A percentile compares a stretch with the other conserved stretches of the same genome.
Conservation (phyloP, 1,140 invertebrate species). For the Heliconius hermathena region DNA sequence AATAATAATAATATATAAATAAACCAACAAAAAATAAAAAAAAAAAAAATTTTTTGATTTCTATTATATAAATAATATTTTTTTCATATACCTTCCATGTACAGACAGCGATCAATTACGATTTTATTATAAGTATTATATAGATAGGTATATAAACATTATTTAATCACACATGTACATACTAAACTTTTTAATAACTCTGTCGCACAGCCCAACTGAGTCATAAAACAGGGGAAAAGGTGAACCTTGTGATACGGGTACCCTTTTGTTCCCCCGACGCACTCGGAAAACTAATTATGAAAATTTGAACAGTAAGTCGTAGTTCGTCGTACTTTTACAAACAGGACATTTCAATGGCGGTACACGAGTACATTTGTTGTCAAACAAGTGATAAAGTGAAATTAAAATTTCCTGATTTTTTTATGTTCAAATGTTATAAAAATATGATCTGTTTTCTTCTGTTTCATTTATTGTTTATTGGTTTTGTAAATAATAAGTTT, state of each 20-base stretch:
- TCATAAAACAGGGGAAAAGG: conserved; percentile 37
- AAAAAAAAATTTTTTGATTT: too few species aligned
- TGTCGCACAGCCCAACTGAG: conserved; percentile 31
- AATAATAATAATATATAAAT: too few species aligned
- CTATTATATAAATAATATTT: too few species aligned
- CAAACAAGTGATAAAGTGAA: not conserved
- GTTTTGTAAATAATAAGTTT: too few species aligned
- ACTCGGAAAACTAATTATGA: conserved; percentile 42
- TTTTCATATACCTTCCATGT: too few species aligned
- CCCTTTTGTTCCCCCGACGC: conserved; percentile 39
- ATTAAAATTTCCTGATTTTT: not conserved
- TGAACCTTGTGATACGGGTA: conserved; percentile 35
- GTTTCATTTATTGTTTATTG: too few species aligned
- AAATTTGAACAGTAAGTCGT: conserved; percentile 32
- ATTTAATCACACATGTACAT: conserved; percentile 15
- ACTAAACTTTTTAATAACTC: conserved; percentile 37
- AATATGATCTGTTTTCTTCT: too few species aligned
- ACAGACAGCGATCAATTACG: too few species aligned
- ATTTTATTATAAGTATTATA: too few species aligned
- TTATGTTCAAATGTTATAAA: too few species aligned
- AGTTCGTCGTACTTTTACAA: conserved; percentile 17
- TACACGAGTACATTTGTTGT: not conserved
- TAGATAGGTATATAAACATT: not conserved
- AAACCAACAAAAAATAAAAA: too few species aligned
- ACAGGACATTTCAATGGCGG: conserved; percentile 11